Conservation (phyloP, 2,797 vertebrate genomes). For the Acanthis flammea region DNA sequence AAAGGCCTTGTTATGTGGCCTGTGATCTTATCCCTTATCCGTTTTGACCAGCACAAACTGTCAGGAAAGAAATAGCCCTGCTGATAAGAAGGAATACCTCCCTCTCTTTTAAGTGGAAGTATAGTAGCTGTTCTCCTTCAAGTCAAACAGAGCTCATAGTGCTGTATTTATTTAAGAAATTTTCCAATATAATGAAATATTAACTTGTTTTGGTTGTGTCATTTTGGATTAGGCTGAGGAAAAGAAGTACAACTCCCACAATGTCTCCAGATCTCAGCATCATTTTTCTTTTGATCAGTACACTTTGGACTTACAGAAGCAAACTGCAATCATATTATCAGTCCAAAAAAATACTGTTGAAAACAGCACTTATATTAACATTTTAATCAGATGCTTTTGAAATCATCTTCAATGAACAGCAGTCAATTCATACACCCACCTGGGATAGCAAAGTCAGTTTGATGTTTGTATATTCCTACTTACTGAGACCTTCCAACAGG, state of each 20-base stretch:
- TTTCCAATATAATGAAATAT: constrained; percentile 20
- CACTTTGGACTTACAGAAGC: background rate
- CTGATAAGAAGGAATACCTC: constrained; percentile 17
- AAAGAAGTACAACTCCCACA: background rate
- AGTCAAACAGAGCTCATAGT: background rate
- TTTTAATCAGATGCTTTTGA: background rate
- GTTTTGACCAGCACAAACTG: constrained; percentile 4
- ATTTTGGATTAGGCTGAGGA: background rate
- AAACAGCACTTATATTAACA: background rate
- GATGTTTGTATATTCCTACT: background rate
- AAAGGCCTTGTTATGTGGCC: background rate
- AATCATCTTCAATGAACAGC: background rate
- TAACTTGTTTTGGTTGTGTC: constrained; percentile 1
- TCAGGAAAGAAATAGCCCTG: constrained; percentile 9
- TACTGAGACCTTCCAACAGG: background rate
- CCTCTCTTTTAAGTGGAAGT: background rate
- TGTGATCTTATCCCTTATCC: constrained; percentile 18
- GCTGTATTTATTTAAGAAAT: constrained; percentile 15
- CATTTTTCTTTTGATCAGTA: constrained; percentile 8
- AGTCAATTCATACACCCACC: background rate
- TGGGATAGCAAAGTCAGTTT: background rate
- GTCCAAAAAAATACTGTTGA: background rate
- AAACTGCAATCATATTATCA: background rate
- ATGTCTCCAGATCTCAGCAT: background rate
- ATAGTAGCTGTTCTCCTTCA: background rate